phyloP scores from a whole-genome alignment of 2,888 invertebrate genomes.

The Amphimallon solstitiale region DNA sequence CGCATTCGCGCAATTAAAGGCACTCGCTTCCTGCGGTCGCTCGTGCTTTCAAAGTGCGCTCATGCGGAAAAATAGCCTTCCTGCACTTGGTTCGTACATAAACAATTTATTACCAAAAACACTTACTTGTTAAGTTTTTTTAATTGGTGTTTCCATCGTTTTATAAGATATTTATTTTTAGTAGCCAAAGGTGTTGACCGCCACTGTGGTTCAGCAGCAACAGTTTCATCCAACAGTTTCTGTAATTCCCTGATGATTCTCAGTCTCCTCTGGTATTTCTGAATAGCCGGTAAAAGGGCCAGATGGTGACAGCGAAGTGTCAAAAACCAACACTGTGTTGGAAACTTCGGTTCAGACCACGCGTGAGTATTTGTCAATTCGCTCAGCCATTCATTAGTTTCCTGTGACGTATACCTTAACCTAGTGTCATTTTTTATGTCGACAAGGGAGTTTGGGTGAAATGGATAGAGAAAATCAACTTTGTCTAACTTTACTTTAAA shows the following conservation, averaged over 20 bases:
- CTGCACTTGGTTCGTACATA: background rate
- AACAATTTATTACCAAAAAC: background rate
- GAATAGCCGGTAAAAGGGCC: slow-evolving; percentile 87
- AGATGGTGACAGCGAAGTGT: slow-evolving; percentile 95
- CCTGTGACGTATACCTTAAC: slow-evolving; percentile 83
- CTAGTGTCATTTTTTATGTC: slow-evolving; percentile 84
- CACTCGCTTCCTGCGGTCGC: too few relatives aligned
- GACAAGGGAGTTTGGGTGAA: slow-evolving; percentile 80
- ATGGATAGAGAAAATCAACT: slow-evolving; percentile 89
- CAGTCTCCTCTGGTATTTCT: slow-evolving; percentile 81
- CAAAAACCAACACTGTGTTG: slow-evolving; percentile 97
- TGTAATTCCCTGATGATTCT: slow-evolving; percentile 86
- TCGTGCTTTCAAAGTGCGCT: too few relatives aligned
- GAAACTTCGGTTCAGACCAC: slow-evolving; percentile 88
- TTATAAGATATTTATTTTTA: slow-evolving; percentile 84
- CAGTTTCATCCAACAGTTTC: slow-evolving; percentile 86
- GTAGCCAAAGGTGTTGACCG: slow-evolving; percentile 77
- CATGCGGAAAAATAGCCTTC: too few relatives aligned
- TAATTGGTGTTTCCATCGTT: slow-evolving; percentile 88
- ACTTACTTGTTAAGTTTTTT: slow-evolving; percentile 75
- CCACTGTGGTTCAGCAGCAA: slow-evolving; percentile 85
- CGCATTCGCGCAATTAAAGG: too few relatives aligned
- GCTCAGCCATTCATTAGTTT: slow-evolving; percentile 80
- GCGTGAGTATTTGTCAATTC: slow-evolving; percentile 72
- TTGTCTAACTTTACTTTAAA: slow-evolving; percentile 90